Conservation (phyloP, 2,113 vertebrate genomes). For the Theristicus caerulescens region DNA sequence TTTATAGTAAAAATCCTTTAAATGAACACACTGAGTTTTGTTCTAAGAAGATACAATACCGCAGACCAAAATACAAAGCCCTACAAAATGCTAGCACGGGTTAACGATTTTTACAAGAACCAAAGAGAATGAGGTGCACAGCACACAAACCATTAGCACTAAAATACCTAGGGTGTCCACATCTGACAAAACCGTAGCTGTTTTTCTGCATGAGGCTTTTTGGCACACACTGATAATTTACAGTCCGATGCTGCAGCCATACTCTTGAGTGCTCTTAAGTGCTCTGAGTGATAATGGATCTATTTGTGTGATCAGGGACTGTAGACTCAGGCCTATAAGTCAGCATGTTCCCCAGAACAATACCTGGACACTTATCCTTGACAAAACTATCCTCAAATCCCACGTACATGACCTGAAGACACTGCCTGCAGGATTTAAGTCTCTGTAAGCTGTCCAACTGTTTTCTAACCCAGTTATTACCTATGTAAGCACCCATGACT, state of each 20-base stretch:
- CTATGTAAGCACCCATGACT: not conserved
- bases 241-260: not conserved
- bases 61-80: not conserved
- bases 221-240: constrained; percentile 33
- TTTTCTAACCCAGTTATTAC: not conserved
- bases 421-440: not conserved
- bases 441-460: not conserved
- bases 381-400: not conserved
- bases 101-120: not conserved
- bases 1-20: not conserved
- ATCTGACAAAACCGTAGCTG: not conserved
- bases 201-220: constrained; percentile 2
- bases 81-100: not conserved
- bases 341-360: not conserved
- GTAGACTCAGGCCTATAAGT: not conserved
- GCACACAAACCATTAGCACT: not conserved
- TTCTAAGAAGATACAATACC: not conserved
- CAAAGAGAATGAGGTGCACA: not conserved
- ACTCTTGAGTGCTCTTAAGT: constrained; percentile 46
- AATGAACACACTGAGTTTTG: not conserved
- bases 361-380: not conserved
- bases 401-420: not conserved
- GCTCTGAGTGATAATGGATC: constrained; percentile 29
- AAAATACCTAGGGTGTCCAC: not conserved
- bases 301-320: not conserved